Conservation (phyloP, 2,797 vertebrate genomes). For the Falco naumanni region DNA sequence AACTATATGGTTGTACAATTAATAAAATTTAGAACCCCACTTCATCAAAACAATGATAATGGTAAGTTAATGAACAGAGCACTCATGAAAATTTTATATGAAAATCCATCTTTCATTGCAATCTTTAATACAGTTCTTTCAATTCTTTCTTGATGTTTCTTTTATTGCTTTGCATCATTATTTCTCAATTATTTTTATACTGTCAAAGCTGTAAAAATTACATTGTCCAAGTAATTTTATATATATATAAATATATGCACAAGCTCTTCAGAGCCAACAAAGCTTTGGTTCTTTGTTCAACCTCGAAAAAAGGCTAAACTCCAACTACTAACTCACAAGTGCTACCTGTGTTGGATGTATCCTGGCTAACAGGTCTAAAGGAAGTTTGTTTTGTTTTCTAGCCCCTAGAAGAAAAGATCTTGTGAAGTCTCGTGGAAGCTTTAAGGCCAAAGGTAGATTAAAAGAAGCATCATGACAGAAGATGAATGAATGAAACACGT, state of each 20-base stretch:
- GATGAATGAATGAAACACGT: not conserved
- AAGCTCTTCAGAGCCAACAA: not conserved
- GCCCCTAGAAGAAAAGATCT: not conserved
- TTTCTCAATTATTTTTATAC: not conserved
- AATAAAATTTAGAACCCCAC: not conserved
- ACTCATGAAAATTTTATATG: not conserved
- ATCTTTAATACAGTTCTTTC: not conserved
- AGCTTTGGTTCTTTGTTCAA: not conserved
- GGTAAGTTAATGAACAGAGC: not conserved
- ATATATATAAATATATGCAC: not conserved
- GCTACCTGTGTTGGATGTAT: not conserved
- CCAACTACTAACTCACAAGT: not conserved
- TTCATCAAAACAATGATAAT: not conserved
- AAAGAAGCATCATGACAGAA: not conserved
- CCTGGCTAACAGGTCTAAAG: not conserved
- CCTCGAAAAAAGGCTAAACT: not conserved
- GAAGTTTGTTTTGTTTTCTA: not conserved
- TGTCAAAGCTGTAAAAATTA: not conserved
- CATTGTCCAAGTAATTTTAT: not conserved
- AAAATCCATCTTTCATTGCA: not conserved
- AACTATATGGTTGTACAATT: not conserved
- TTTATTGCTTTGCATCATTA: not conserved
- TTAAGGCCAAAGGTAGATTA: not conserved
- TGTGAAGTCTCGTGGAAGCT: not conserved
- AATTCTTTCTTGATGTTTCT: not conserved